Evolutionary conservation across 2,797 vertebrate species (phyloP).

Genomic region (Caiman crocodilus): DNA sequence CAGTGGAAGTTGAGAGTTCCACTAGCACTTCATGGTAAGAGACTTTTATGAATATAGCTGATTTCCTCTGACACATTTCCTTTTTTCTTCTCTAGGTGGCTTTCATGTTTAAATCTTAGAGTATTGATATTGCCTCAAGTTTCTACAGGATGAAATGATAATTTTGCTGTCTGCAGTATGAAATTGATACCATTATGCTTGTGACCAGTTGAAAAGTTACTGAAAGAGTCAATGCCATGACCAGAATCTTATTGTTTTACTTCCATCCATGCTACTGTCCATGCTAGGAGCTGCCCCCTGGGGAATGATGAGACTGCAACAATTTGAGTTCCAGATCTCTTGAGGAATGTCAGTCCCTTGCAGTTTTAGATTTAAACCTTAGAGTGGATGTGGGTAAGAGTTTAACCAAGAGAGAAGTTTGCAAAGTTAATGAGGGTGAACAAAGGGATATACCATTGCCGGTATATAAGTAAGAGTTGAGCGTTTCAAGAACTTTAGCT

Average conservation of each 20-base stretch:
- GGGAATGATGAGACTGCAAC: background rate
- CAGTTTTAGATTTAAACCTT: background rate
- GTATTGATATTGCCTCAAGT: background rate
- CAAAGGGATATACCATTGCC: background rate
- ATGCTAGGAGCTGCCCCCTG: background rate
- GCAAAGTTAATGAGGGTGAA: fast-evolving
- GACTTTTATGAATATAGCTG: background rate
- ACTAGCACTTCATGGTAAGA: background rate
- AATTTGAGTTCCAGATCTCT: background rate
- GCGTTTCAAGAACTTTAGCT: background rate
- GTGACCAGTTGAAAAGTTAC: background rate
- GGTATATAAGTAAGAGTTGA: background rate
- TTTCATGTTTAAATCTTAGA: background rate
- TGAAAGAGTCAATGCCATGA: background rate
- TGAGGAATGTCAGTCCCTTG: background rate
- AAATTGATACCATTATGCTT: background rate
- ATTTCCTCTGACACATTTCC: background rate
- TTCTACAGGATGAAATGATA: background rate
- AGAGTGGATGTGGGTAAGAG: background rate
- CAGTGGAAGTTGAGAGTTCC: background rate
- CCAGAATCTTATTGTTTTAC: background rate
- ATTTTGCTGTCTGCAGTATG: background rate
- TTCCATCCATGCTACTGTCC: background rate
- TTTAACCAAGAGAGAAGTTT: background rate
- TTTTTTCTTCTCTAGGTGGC: background rate